Base-by-base conservation (phyloP, 2,888 invertebrate species). In the Dorcus hopei region DNA sequence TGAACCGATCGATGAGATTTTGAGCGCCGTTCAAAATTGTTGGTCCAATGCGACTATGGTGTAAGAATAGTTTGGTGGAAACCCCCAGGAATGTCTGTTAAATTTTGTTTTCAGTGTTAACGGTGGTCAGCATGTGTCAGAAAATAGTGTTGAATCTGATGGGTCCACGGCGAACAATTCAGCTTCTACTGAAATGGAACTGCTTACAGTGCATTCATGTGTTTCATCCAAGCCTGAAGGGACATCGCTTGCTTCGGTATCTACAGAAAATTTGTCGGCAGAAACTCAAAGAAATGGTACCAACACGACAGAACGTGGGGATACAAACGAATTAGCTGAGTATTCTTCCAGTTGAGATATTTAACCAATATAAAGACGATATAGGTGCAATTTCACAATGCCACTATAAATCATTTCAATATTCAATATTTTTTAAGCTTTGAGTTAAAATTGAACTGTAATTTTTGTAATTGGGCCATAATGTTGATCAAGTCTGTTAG, bases 21-120 rank as follows among this genome's bases (percentile, higher is more conserved):
- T 76, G n/a, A 73, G 71, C 45, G 75, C 74, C 19, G 75, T 77
- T 14, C 73, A 75, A 54, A 72, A 73, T 62, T 65, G 69, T 9
- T 63, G 76, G 23, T 63, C 75, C 53, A 70, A 72, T 64, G 67
- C 67, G 19, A 55, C 58, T 2, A 43, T 53, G 23, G 43, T 54
- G 56, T 52, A 57, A 51, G 57, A 42, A 40, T 19, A 38, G 26
- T 53, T 53, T 26, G 14, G 11, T 48, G 4, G 48, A 16, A 16
- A 4, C n/a, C 11, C 33, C 42, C 42, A 6, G 6, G 16, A 5
- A 3, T 6, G 2, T 8, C 42, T 11, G 16, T 42, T 6, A 2
- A 1, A 7, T 33, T 33, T 33, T 4, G 6, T 33, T 33, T 33
- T 33, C 1, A 33, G 26, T n/a, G 16, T 57, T 39, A 57, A 53